A percentile compares a stretch with the other conserved stretches of the same genome.
These are phyloP conservation scores for Leptopilina syphax DNA, from an alignment of 2,888 invertebrate genomes.

Conservation along the genomic window DNA sequence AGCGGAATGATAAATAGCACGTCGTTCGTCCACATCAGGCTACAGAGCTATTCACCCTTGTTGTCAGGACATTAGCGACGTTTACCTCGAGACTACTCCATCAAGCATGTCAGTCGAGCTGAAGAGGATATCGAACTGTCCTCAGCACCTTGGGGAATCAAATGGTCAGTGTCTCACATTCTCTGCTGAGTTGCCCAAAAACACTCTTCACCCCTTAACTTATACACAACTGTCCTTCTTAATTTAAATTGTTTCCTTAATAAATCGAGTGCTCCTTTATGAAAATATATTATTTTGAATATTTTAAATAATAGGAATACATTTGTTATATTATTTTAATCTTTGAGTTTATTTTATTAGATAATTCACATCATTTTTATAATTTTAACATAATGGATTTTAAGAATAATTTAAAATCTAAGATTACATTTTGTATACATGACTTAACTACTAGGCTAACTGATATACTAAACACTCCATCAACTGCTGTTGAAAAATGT, in stretches of 20 bases:
- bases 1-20: conserved; percentile 66
- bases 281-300: too few species aligned
- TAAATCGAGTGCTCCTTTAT: conserved; percentile 7
- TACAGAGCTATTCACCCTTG: conserved; percentile 60
- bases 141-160: conserved; percentile 52
- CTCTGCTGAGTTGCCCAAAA: conserved; percentile 16
- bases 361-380: too few species aligned
- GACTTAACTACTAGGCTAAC: too few species aligned
- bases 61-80: conserved; percentile 62
- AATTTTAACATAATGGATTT: too few species aligned
- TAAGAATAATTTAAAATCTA: too few species aligned
- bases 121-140: conserved; percentile 60
- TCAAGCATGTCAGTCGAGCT: conserved; percentile 64
- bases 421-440: too few species aligned
- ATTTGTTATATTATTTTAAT: too few species aligned
- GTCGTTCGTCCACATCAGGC: conserved; percentile 63
- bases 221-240: conserved; percentile 22
- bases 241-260: conserved; percentile 13
- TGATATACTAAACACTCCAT: too few species aligned
- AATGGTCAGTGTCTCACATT: conserved; percentile 54
- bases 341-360: too few species aligned
- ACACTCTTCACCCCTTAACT: background rate
- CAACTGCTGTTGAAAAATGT: too few species aligned
- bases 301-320: too few species aligned
- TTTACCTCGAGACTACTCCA: conserved; percentile 68